A percentile compares a stretch with the other conserved stretches of the same genome.
Evolutionary conservation across 1,140 invertebrate genomes (phyloP).

Genomic region (Lasioglossum albipes): DNA sequence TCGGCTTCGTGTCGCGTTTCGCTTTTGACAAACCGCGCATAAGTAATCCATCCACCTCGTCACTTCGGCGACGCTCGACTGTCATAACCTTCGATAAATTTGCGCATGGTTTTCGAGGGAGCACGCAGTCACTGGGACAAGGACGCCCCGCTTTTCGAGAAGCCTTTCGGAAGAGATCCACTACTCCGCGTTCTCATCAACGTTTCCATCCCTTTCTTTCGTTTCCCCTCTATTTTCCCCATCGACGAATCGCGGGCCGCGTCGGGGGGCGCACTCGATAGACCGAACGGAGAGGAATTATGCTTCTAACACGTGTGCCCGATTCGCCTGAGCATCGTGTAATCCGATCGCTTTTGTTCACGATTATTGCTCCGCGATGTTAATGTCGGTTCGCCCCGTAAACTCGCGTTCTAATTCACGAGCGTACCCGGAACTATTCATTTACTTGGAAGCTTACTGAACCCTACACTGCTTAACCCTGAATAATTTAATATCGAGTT

Average conservation of each 20-base stretch:
- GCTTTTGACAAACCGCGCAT: constrained; percentile 41
- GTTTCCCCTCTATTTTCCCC: neutral
- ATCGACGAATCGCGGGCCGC: neutral
- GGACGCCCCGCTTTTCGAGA: neutral
- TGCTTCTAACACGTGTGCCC: neutral
- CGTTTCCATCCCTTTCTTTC: neutral
- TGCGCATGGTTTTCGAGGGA: constrained; percentile 24
- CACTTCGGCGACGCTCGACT: neutral
- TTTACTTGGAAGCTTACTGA: too few species aligned
- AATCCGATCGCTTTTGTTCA: neutral
- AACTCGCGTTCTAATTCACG: too few species aligned
- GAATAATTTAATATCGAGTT: too few species aligned
- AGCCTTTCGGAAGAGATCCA: neutral
- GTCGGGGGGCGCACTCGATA: neutral
- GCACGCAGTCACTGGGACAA: constrained; percentile 9
- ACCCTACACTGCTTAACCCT: too few species aligned
- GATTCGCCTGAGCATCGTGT: neutral
- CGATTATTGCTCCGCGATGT: neutral
- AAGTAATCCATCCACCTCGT: constrained; percentile 13
- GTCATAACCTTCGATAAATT: constrained; percentile 33
- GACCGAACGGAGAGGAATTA: neutral
- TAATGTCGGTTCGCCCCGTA: neutral
- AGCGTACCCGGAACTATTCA: too few species aligned
- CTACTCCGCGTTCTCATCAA: neutral
- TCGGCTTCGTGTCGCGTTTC: neutral